These are phyloP conservation scores for Zeugodacus cucurbitae DNA, from an alignment of 1,140 invertebrate genomes.

Conservation along the genomic window DNA sequence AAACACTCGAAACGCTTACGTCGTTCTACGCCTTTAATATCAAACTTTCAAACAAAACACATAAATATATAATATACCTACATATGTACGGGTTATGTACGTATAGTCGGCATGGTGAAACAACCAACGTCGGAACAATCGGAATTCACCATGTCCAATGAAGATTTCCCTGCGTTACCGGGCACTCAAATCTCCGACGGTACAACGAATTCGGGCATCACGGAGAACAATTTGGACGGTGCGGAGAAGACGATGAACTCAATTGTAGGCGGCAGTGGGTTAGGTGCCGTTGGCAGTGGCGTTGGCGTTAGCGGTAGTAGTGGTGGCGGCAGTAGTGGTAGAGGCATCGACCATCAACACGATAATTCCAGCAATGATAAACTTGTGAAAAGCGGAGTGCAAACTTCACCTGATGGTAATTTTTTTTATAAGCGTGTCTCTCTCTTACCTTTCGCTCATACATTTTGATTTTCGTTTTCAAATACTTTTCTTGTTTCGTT, in stretches of 20 bases:
- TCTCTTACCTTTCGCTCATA: neutral
- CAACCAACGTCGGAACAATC: slow-evolving; percentile 89
- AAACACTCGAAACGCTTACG: neutral
- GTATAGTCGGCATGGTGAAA: slow-evolving; percentile 93
- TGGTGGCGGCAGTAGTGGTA: slow-evolving; percentile 50
- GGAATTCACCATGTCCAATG: slow-evolving; percentile 97
- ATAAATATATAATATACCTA: neutral
- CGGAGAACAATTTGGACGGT: slow-evolving; percentile 63
- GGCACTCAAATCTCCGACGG: slow-evolving; percentile 71
- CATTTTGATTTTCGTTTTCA: neutral
- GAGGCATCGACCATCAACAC: slow-evolving; percentile 60
- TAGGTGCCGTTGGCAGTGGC: slow-evolving; percentile 53
- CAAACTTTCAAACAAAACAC: neutral
- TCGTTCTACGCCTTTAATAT: neutral
- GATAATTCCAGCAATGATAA: slow-evolving; percentile 67
- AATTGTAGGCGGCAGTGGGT: slow-evolving; percentile 67
- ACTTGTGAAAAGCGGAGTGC: slow-evolving; percentile 84
- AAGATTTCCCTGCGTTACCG: slow-evolving; percentile 98
- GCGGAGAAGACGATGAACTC: slow-evolving; percentile 64
- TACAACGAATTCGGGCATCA: slow-evolving; percentile 67
- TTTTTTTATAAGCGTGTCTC: slow-evolving; percentile 36
- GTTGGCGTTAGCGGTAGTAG: slow-evolving; percentile 52
- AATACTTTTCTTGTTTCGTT: neutral
- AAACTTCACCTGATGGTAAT: slow-evolving; percentile 92
- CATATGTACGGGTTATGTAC: slow-evolving; percentile 12